Evolutionary conservation across 2,113 vertebrate genomes (phyloP).

Genomic region (Prietella phreatophila): DNA sequence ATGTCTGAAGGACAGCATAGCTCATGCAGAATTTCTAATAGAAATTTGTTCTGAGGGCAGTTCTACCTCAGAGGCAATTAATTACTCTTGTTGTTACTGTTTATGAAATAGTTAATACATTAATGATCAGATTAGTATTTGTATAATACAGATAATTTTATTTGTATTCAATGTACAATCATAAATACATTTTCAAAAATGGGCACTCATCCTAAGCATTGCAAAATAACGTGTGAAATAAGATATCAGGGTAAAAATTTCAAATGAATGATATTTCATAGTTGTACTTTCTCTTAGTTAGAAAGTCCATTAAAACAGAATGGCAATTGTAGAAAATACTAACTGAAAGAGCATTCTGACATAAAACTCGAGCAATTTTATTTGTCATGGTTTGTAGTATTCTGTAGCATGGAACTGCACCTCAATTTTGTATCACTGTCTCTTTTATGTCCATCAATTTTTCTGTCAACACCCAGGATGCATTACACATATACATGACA

Average conservation of each 20-base stretch:
- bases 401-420: not conserved
- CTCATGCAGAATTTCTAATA: not conserved
- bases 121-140: not conserved
- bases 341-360: not conserved
- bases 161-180: slow-evolving; percentile 28
- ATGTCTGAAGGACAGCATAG: not conserved
- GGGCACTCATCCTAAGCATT: not conserved
- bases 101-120: not conserved
- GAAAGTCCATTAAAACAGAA: slow-evolving; percentile 4
- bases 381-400: slow-evolving; percentile 15
- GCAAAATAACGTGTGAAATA: slow-evolving; percentile 1
- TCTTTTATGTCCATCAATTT: not conserved
- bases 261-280: not conserved
- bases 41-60: not conserved
- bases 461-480: not conserved
- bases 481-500: not conserved
- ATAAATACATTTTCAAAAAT: slow-evolving; percentile 35
- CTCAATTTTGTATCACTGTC: not conserved
- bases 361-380: not conserved
- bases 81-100: not conserved
- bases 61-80: not conserved
- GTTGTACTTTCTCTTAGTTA: slow-evolving; percentile 11
- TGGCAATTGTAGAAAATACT: not conserved
- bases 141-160: slow-evolving; percentile 11
- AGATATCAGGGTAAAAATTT: slow-evolving; percentile 2